These are phyloP conservation scores for Dromococcyx pavoninus DNA, from an alignment of 2,797 vertebrate genomes.

Conservation along the genomic window DNA sequence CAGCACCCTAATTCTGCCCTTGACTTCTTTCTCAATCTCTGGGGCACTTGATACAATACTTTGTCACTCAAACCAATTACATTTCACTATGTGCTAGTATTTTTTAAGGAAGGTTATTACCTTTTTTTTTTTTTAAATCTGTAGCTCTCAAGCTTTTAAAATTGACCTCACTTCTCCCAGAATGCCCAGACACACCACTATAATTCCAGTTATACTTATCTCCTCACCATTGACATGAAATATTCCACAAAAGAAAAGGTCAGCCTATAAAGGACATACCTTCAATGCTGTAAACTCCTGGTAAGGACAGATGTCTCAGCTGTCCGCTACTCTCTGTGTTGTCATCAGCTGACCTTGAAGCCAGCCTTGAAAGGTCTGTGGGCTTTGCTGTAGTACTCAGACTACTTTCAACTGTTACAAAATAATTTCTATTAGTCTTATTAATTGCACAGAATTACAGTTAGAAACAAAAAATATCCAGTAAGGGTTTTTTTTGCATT, in stretches of 20 bases:
- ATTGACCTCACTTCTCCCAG: neutral
- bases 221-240: neutral
- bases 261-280: slow-evolving; percentile 61
- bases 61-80: neutral
- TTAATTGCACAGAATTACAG: neutral
- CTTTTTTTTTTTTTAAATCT: neutral
- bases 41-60: neutral
- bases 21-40: neutral
- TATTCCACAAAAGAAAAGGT: neutral
- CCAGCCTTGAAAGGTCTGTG: slow-evolving; percentile 65
- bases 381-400: slow-evolving; percentile 67
- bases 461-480: neutral
- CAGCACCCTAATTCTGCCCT: neutral
- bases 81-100: neutral
- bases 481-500: neutral
- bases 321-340: slow-evolving; percentile 20
- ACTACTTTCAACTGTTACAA: slow-evolving; percentile 55
- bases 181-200: neutral
- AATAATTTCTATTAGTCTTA: slow-evolving; percentile 13
- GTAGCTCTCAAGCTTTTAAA: neutral
- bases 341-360: slow-evolving; percentile 63
- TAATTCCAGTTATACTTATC: neutral
- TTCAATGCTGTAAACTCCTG: slow-evolving; percentile 72
- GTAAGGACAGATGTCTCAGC: slow-evolving; percentile 66
- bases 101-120: neutral